phyloP scores from a whole-genome alignment of 2,888 invertebrate species.

The Clitarchus hookeri region DNA sequence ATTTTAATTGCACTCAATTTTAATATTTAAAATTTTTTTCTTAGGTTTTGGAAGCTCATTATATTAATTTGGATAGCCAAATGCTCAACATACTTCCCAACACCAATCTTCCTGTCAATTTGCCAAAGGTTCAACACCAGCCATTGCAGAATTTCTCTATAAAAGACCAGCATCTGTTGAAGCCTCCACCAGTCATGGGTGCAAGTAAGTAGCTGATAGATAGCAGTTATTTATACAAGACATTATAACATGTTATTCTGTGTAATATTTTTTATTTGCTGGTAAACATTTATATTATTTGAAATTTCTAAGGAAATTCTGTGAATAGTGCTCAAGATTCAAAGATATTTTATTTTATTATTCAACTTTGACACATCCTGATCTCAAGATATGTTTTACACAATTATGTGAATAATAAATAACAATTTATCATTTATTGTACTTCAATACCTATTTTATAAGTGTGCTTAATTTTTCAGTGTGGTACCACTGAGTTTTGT shows the following conservation, averaged over 20 bases:
- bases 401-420: no score
- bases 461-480: no score
- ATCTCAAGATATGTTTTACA: no score
- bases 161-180: conserved; percentile 90
- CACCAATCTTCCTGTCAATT: conserved; percentile 81
- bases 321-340: no score
- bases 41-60: conserved; percentile 60
- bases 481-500: no score
- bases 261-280: background rate
- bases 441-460: no score
- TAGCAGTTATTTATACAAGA: background rate
- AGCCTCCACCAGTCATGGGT: conserved; percentile 90
- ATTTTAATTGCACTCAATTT: background rate
- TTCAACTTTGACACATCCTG: no score
- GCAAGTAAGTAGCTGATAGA: conserved; percentile 62
- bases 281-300: background rate
- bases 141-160: conserved; percentile 84
- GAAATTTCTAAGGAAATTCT: no score
- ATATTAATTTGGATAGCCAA: conserved; percentile 51
- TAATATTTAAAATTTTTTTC: conserved; percentile 19
- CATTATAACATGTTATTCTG: conserved; percentile 33
- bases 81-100: conserved; percentile 64
- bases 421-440: no score
- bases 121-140: conserved; percentile 82
- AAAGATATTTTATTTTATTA: no score